Evolutionary conservation across 1,140 invertebrate genomes (phyloP), one percentile per base, ranked within the genome.

Genomic region (Brachionus calyciflorus): DNA sequence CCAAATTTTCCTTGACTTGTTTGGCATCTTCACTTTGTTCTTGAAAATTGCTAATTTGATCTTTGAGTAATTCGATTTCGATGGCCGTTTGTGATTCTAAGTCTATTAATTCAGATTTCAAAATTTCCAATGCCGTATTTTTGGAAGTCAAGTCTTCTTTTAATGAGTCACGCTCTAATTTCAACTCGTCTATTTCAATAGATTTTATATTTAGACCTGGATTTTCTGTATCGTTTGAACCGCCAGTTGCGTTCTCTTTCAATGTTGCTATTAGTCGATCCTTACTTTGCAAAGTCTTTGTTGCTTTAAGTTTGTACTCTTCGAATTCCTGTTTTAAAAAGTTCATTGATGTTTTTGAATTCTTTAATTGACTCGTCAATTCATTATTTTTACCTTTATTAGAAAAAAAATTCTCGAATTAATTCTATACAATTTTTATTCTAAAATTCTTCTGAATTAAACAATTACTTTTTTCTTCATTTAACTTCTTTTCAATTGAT

Each of bases 221-320:
- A 63, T 82, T 79, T 30, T 82, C 83, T 81, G 83, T 57, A 81
- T 78, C 77, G 68, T 80, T 78, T 80, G 82, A 46, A 77, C 79
- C 82, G 24, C 85, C 14, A 30, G 4, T 84, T 82, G 87, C 78
- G 77, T 83, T 84, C 77, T 86, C 87, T 79, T 88, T 88, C 12
- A 92, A 82, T 80, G 89, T 89, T 12, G 87, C 81, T 77, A 92
- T 92, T 14, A 92, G 82, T 78, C 89, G 88, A 79, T 92, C 91
- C 82, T 92, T 92, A 77, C 90, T 89, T 82, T 91, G 87, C 1
- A 82, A 80, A 68, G 49, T 78, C 76, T 88, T 88, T 69, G 91
- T 87, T 6, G 91, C 91, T 78, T 87, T 87, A 46, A 84, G 82
- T 78, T 87, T 87, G 78, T 87, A 88, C n/a, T 87, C 86, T 17